Percentiles rank a stretch among this genome's conserved stretches.
Evolutionary conservation across 2,113 vertebrate species (phyloP).

Genomic region (Gavialis gangeticus): DNA sequence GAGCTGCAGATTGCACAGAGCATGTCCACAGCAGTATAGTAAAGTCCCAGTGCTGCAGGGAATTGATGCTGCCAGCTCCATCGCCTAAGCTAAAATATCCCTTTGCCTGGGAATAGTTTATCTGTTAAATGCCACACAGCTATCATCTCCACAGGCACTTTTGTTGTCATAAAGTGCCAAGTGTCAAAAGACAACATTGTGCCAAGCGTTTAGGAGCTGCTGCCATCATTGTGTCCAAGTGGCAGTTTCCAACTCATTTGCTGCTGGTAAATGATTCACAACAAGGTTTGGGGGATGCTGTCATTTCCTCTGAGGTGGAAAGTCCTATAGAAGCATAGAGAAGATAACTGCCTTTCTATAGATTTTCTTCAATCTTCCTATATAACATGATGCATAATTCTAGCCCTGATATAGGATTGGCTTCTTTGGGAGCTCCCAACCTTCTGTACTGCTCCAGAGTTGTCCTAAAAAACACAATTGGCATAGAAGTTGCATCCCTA

Average conservation of each 20-base stretch:
- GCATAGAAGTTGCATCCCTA: background rate
- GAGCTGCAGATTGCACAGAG: background rate
- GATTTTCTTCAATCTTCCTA: accelerated
- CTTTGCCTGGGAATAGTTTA: background rate
- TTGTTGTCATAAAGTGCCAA: background rate
- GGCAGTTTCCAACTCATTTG: background rate
- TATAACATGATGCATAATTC: background rate
- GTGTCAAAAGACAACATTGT: background rate
- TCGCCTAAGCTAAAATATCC: background rate
- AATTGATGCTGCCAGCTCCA: background rate
- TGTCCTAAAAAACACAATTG: background rate
- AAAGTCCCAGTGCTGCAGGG: background rate
- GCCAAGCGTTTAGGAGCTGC: accelerated
- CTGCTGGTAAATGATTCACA: background rate
- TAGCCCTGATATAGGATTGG: background rate
- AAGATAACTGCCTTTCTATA: background rate
- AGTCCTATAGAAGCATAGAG: background rate
- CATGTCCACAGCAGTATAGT: background rate
- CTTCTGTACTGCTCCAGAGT: background rate
- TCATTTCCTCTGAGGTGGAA: background rate
- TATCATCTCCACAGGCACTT: background rate
- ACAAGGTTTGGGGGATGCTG: background rate
- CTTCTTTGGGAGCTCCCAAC: background rate
- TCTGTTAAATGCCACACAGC: background rate
- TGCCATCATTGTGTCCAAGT: background rate